Conservation (phyloP, 2,797 vertebrate species). For the Zalophus californianus region DNA sequence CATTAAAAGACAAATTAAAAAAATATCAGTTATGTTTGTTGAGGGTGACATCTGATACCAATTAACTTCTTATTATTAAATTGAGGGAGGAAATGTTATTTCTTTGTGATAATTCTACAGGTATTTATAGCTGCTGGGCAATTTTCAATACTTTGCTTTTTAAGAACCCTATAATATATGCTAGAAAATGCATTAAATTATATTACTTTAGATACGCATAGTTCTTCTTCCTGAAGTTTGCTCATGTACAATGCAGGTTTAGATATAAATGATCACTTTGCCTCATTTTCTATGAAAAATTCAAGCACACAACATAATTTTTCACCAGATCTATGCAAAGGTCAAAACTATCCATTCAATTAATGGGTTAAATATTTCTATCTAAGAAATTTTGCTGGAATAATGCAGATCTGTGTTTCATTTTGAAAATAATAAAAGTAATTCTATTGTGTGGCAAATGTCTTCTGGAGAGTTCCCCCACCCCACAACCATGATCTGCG, state of each 20-base stretch:
- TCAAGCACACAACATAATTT: background rate
- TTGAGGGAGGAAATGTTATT: background rate
- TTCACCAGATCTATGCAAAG: background rate
- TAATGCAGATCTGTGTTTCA: background rate
- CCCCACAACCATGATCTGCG: background rate
- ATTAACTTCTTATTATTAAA: background rate
- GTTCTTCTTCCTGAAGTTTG: background rate
- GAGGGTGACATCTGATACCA: background rate
- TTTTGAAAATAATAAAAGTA: slow-evolving; percentile 27
- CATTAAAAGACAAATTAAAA: background rate
- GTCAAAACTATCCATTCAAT: background rate
- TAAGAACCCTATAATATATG: background rate
- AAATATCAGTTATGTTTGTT: background rate
- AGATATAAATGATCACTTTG: background rate
- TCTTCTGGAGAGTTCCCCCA: background rate
- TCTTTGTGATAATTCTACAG: background rate
- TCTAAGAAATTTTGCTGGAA: background rate
- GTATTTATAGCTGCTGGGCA: background rate
- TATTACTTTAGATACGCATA: background rate
- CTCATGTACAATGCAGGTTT: background rate
- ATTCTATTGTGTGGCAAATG: background rate
- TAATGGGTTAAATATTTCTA: slow-evolving; percentile 2
- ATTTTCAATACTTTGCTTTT: background rate
- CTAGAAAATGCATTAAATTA: background rate
- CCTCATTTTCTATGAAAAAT: background rate